These are phyloP conservation scores for Oncorhynchus gorbuscha DNA, from an alignment of 2,113 vertebrate genomes.

Conservation along the genomic window DNA sequence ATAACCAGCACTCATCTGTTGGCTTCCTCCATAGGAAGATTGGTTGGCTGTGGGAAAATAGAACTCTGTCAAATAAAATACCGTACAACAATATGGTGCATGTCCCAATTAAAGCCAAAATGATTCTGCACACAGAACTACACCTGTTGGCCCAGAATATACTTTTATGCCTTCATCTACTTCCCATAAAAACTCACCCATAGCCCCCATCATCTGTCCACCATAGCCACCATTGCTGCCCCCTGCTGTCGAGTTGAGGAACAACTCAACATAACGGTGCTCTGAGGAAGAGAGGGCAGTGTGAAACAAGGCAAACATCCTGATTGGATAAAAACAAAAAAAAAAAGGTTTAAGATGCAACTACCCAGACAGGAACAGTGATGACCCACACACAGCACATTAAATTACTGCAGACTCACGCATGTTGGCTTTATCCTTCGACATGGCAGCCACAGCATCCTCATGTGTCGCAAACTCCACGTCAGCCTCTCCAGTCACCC, in stretches of 20 bases:
- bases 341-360: background rate
- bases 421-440: conserved; percentile 99
- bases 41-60: conserved; percentile 80
- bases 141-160: background rate
- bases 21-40: conserved; percentile 88
- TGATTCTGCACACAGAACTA: background rate
- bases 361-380: no score
- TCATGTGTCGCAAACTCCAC: conserved; percentile 98
- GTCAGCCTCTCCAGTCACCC: conserved; percentile 95
- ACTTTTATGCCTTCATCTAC: background rate
- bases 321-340: background rate
- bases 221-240: conserved; percentile 92
- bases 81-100: background rate
- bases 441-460: conserved; percentile 98
- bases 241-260: conserved; percentile 97
- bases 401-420: conserved; percentile 77
- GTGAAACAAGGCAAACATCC: background rate
- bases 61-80: conserved; percentile 57
- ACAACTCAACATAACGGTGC: conserved; percentile 97
- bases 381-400: background rate
- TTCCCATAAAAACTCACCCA: conserved; percentile 76
- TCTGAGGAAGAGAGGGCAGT: conserved; percentile 72
- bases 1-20: conserved; percentile 91
- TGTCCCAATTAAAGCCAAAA: background rate
- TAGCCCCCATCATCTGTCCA: conserved; percentile 87